These are phyloP conservation scores for Temnothorax unifasciatus DNA, from an alignment of 2,888 invertebrate species.

Conservation along the genomic window DNA sequence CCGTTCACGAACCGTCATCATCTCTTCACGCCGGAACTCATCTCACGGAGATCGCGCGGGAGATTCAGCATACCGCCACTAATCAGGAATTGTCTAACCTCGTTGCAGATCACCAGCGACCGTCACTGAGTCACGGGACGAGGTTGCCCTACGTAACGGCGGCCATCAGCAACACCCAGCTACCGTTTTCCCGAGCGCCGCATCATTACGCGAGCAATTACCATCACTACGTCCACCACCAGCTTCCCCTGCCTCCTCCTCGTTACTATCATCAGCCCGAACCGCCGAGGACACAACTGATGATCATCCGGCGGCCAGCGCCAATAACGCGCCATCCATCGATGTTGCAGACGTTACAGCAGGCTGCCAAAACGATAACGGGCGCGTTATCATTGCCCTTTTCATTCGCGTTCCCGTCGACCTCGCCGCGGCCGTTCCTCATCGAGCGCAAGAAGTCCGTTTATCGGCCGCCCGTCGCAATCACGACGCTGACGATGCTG, in stretches of 20 bases:
- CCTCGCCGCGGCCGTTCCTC: slow-evolving; percentile 74
- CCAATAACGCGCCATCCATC: slow-evolving; percentile 72
- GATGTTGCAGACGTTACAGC: slow-evolving; percentile 70
- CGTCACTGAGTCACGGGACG: slow-evolving; percentile 78
- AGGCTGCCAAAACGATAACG: slow-evolving; percentile 36
- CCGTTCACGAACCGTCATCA: slow-evolving; percentile 66
- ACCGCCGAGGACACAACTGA: slow-evolving; percentile 76
- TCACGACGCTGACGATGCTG: slow-evolving; percentile 59
- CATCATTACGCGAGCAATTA: slow-evolving; percentile 74
- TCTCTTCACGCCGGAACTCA: slow-evolving; percentile 61
- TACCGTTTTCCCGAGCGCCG: slow-evolving; percentile 77
- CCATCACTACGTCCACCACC: slow-evolving; percentile 65
- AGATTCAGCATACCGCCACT: slow-evolving; percentile 72
- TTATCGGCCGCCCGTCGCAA: slow-evolving; percentile 70
- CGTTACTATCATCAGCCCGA: slow-evolving; percentile 71
- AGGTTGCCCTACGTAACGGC: slow-evolving; percentile 77
- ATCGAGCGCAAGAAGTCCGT: slow-evolving; percentile 81
- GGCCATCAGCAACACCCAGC: slow-evolving; percentile 66
- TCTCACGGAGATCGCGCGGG: slow-evolving; percentile 74
- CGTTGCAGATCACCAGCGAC: slow-evolving; percentile 83
- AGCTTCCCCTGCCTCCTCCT: slow-evolving; percentile 51
- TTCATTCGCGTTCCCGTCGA: slow-evolving; percentile 51
- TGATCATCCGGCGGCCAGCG: slow-evolving; percentile 78
- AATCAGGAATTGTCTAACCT: slow-evolving; percentile 84
- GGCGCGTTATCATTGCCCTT: slow-evolving; percentile 51